These are phyloP conservation scores for Mnemiopsis leidyi DNA, from an alignment of 37 sponge, comb jelly and placozoan genomes.

Conservation along the genomic window DNA sequence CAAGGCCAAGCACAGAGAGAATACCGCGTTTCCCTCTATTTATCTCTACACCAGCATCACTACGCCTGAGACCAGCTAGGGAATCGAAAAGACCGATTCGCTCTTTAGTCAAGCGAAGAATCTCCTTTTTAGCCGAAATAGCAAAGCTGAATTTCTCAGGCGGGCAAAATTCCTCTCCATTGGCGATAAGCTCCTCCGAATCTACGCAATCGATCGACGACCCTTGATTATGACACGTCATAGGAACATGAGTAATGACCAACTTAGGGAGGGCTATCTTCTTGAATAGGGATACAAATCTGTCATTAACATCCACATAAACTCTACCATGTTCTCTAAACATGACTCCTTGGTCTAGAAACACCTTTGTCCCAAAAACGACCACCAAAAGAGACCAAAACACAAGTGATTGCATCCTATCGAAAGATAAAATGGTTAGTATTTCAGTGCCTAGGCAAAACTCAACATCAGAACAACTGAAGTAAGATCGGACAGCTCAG, in stretches of 20 bases:
- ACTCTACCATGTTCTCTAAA: not conserved
- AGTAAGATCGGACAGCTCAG: no score
- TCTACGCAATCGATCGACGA: not conserved
- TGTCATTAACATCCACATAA: not conserved
- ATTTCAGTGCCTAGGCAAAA: no score
- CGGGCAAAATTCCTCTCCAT: not conserved
- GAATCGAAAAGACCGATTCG: not conserved
- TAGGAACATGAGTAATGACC: not conserved
- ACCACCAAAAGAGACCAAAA: no score
- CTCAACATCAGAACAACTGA: no score
- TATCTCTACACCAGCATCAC: not conserved
- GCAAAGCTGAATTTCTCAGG: not conserved
- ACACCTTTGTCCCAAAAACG: no score
- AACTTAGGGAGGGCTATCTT: not conserved
- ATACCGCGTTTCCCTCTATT: not conserved
- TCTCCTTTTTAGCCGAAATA: not conserved
- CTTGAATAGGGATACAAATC: not conserved
- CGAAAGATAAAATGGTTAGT: no score
- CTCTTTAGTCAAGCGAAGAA: not conserved
- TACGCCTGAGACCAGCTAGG: not conserved
- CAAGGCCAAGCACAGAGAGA: not conserved
- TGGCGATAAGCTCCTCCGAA: not conserved
- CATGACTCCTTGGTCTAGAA: not conserved
- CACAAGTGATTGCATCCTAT: no score
- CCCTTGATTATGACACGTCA: not conserved